Conservation (phyloP, 2,797 vertebrate genomes). For the Potorous gilbertii region DNA sequence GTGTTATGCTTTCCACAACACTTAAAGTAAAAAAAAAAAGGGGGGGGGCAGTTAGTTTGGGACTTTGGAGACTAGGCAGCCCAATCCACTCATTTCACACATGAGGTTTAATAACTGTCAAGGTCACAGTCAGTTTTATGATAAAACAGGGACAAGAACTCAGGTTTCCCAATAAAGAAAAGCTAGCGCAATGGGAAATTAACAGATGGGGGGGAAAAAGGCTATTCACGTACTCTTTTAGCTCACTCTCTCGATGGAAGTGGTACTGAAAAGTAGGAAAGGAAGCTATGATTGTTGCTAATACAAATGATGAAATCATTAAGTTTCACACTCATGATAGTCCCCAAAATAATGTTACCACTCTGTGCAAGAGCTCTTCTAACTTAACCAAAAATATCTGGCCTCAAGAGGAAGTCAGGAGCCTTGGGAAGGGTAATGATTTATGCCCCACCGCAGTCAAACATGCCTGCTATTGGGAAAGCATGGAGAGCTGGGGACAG, state of each 20-base stretch:
- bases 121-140: neutral
- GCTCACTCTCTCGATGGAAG: slow-evolving; percentile 3
- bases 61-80: neutral
- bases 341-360: slow-evolving; percentile 2
- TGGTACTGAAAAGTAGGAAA: slow-evolving; percentile 23
- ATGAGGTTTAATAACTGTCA: neutral
- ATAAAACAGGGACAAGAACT: neutral
- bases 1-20: neutral
- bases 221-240: neutral
- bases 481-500: neutral
- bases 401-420: slow-evolving; percentile 2
- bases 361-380: neutral
- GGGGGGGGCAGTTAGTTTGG: neutral
- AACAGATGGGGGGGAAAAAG: neutral
- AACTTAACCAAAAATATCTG: slow-evolving; percentile 14
- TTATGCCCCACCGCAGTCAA: neutral
- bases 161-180: neutral
- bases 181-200: neutral
- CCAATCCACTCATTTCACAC: neutral
- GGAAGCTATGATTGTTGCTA: neutral
- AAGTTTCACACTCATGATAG: slow-evolving; percentile 16
- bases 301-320: neutral
- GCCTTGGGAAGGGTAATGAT: slow-evolving; percentile 3
- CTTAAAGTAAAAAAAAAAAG: neutral
- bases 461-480: neutral